These are phyloP conservation scores for Cichlasoma orientale DNA, from an alignment of 2,797 vertebrate genomes.

Conservation along the genomic window DNA sequence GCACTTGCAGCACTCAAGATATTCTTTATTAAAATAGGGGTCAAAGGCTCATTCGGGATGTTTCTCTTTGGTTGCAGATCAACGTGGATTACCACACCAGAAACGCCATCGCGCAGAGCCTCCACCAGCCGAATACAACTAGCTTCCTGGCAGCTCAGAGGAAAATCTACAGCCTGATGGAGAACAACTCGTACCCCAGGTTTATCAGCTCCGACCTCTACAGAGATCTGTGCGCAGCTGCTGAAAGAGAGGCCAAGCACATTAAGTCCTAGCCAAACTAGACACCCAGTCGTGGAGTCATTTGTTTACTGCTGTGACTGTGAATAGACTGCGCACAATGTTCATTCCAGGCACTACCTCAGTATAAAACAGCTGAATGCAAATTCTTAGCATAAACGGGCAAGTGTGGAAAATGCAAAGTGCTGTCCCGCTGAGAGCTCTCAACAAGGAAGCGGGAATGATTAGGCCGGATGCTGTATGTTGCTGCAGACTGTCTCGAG, in stretches of 20 bases:
- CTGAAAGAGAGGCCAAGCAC: conserved; percentile 43
- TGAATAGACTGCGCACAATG: conserved; percentile 21
- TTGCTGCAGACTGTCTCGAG: conserved; percentile 6
- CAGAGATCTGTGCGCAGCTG: conserved; percentile 80
- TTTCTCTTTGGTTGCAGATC: conserved; percentile 78
- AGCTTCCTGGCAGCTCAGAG: conserved; percentile 87
- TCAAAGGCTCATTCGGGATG: conserved; percentile 5
- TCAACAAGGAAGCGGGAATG: neutral
- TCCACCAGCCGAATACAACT: conserved; percentile 76
- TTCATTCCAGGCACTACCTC: conserved; percentile 15
- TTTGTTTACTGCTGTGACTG: conserved; percentile 57
- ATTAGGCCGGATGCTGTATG: neutral
- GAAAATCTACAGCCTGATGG: conserved; percentile 90
- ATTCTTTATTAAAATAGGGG: neutral
- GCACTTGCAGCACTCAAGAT: neutral
- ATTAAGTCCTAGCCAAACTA: conserved; percentile 42
- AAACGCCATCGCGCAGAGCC: conserved; percentile 81
- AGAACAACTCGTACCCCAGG: conserved; percentile 90
- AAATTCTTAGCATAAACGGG: conserved; percentile 37
- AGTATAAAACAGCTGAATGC: conserved; percentile 42
- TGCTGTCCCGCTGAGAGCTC: conserved; percentile 5
- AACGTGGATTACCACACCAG: conserved; percentile 93
- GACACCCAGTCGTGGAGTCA: conserved; percentile 23
- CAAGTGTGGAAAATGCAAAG: conserved; percentile 42
- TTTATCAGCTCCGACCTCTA: conserved; percentile 91